Conservation (phyloP, 2,113 vertebrate species). For the Dicaeum eximium region DNA sequence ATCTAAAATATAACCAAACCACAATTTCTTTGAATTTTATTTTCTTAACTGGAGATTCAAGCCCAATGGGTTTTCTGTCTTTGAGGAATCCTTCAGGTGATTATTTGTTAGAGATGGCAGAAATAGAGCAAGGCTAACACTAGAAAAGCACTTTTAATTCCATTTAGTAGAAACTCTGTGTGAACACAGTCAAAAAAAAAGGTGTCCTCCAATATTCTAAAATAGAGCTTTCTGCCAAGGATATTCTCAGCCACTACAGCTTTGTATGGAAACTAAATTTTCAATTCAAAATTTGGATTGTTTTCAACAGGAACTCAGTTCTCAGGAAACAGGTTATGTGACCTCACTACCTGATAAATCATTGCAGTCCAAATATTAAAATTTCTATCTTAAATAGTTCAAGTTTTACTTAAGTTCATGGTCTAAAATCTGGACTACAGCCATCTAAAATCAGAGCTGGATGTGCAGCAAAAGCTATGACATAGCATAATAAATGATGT, state of each 20-base stretch:
- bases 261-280: not conserved
- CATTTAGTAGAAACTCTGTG: not conserved
- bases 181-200: not conserved
- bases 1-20: not conserved
- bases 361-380: not conserved
- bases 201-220: not conserved
- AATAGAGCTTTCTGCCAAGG: not conserved
- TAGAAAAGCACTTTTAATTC: not conserved
- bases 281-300: not conserved
- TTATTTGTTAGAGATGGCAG: not conserved
- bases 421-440: not conserved
- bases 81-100: not conserved
- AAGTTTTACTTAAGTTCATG: not conserved
- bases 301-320: not conserved
- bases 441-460: not conserved
- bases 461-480: not conserved
- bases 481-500: not conserved
- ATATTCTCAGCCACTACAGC: not conserved
- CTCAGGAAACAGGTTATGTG: not conserved
- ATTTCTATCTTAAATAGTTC: not conserved
- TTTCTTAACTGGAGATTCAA: not conserved
- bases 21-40: not conserved
- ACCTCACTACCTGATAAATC: not conserved
- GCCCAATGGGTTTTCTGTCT: not conserved
- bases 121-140: not conserved